Evolutionary conservation across 2,113 vertebrate species (phyloP).

Genomic region (Plecturocebus donacophilus): DNA sequence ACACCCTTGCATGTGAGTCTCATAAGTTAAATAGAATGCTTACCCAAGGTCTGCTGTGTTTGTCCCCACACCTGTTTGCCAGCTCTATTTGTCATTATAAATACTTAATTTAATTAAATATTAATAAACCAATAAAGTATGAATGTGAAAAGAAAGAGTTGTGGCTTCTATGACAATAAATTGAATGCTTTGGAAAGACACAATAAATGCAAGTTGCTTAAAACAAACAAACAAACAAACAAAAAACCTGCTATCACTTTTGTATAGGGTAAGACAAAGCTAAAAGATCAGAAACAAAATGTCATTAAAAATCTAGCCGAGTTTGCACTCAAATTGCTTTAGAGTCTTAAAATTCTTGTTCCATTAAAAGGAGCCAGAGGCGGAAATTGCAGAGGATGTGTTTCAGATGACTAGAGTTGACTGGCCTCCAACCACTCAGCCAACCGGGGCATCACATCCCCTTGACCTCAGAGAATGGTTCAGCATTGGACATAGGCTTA

Average conservation of each 20-base stretch:
- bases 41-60: background rate
- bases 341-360: background rate
- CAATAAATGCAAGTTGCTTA: background rate
- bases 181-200: constrained; percentile 15
- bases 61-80: background rate
- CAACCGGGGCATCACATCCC: background rate
- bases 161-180: background rate
- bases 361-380: background rate
- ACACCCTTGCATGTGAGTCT: background rate
- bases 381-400: background rate
- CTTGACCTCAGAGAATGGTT: background rate
- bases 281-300: constrained; percentile 20
- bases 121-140: constrained; percentile 26
- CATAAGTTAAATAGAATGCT: background rate
- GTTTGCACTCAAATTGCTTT: background rate
- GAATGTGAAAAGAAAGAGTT: constrained; percentile 9
- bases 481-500: background rate
- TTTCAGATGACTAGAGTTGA: background rate
- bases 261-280: constrained; percentile 18
- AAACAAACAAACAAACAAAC: background rate
- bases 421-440: background rate
- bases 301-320: background rate
- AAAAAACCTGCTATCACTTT: background rate
- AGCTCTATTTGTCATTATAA: background rate
- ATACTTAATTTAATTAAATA: constrained; percentile 52